These are phyloP conservation scores for Hymenopus coronatus DNA, from an alignment of 2,888 invertebrate species.

Conservation along the genomic window DNA sequence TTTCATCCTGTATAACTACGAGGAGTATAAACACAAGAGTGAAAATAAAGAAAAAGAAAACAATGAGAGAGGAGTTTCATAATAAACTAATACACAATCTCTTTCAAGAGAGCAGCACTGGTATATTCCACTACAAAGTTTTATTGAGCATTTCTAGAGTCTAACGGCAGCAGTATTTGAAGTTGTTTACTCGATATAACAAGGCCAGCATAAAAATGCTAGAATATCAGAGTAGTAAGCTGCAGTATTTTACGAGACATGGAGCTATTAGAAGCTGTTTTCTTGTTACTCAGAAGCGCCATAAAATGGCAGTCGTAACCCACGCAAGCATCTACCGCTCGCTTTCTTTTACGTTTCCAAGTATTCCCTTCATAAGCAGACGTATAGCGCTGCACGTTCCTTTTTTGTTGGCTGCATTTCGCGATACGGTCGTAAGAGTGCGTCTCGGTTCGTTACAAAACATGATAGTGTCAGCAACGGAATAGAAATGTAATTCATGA, in stretches of 20 bases:
- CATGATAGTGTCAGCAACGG: not conserved
- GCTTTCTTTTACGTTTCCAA: not conserved
- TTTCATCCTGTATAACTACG: too few species aligned
- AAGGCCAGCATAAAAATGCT: not conserved
- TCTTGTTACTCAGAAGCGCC: not conserved
- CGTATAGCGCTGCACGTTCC: too few species aligned
- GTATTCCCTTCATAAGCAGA: not conserved
- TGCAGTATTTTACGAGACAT: not conserved
- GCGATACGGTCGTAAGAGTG: too few species aligned
- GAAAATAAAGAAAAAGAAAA: too few species aligned
- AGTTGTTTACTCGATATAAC: not conserved
- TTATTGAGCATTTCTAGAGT: not conserved
- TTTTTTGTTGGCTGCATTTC: too few species aligned
- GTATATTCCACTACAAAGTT: not conserved
- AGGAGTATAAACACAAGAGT: too few species aligned
- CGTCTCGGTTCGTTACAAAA: too few species aligned
- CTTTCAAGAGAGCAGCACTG: not conserved
- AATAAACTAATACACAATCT: not conserved
- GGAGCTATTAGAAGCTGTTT: not conserved
- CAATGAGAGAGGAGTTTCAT: too few species aligned
- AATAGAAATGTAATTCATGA: too few species aligned
- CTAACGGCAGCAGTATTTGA: not conserved
- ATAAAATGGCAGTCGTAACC: not conserved
- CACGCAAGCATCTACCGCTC: too few species aligned
- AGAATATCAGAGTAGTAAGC: not conserved